Conservation (phyloP, 2,888 invertebrate species). For the Trypoxylon attenuatum region DNA sequence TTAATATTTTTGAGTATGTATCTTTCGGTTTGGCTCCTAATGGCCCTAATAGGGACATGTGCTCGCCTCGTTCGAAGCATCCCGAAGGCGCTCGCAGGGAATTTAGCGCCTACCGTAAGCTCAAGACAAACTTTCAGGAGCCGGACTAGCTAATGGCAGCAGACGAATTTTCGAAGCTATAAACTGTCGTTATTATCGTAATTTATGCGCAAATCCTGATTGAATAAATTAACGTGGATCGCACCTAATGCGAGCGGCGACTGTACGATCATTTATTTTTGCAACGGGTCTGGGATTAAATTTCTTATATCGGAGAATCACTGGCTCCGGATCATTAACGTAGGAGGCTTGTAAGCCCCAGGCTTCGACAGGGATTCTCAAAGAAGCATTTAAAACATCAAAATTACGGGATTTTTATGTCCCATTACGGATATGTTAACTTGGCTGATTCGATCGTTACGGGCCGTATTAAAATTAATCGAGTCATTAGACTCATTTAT, state of each 20-base stretch:
- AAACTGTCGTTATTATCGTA: constrained; percentile 8
- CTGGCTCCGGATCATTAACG: constrained; percentile 41
- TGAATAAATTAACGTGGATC: constrained; percentile 7
- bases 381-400: constrained; percentile 11
- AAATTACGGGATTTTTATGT: constrained; percentile 1
- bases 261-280: constrained; percentile 3
- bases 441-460: background rate
- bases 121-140: background rate
- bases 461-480: background rate
- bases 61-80: too few relatives aligned
- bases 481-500: background rate
- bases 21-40: too few relatives aligned
- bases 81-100: too few relatives aligned
- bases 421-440: background rate
- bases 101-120: background rate
- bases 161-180: background rate
- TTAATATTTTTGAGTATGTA: too few relatives aligned
- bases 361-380: constrained; percentile 34
- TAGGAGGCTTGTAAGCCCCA: constrained; percentile 28
- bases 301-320: constrained; percentile 21
- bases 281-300: background rate
- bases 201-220: constrained; percentile 5
- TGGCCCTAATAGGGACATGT: too few relatives aligned
- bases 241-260: background rate
- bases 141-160: background rate